Conservation (phyloP, 2,113 vertebrate genomes). For the Tylochromis polylepis region DNA sequence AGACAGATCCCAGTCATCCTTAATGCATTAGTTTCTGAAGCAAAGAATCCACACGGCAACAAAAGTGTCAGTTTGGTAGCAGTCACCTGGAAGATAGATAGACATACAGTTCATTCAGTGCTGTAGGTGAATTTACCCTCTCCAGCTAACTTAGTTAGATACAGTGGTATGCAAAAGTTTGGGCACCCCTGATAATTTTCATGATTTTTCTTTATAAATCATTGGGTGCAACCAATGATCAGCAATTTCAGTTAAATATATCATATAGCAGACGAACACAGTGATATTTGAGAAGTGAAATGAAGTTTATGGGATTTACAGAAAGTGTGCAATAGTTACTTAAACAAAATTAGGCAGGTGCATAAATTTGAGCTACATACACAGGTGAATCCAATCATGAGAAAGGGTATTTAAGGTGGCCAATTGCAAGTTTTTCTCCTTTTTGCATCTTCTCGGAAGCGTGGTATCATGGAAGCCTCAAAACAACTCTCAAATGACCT, state of each 20-base stretch:
- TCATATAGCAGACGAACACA: not conserved
- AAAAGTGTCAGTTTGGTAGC: not conserved
- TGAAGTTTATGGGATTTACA: not conserved
- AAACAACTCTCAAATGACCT: not conserved
- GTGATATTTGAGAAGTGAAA: not conserved
- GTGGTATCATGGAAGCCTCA: not conserved
- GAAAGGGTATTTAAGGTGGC: not conserved
- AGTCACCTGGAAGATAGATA: conserved; percentile 57
- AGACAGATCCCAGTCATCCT: not conserved
- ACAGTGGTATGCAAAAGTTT: too few relatives aligned
- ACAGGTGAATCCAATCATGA: not conserved
- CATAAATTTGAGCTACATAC: accelerated
- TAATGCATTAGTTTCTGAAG: conserved; percentile 7
- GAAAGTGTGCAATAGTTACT: not conserved
- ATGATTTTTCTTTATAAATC: accelerated
- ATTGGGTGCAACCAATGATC: not conserved
- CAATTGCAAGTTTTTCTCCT: not conserved
- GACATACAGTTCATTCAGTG: not conserved
- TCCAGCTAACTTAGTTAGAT: not conserved
- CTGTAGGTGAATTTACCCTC: not conserved
- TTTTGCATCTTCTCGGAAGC: not conserved
- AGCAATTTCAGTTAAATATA: not conserved
- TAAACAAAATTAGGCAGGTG: accelerated
- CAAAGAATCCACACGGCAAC: not conserved
- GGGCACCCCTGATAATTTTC: not conserved